A percentile compares a stretch with the other conserved stretches of the same genome.
Conservation (phyloP, 2,888 invertebrate species). For the Gari tellinella region DNA sequence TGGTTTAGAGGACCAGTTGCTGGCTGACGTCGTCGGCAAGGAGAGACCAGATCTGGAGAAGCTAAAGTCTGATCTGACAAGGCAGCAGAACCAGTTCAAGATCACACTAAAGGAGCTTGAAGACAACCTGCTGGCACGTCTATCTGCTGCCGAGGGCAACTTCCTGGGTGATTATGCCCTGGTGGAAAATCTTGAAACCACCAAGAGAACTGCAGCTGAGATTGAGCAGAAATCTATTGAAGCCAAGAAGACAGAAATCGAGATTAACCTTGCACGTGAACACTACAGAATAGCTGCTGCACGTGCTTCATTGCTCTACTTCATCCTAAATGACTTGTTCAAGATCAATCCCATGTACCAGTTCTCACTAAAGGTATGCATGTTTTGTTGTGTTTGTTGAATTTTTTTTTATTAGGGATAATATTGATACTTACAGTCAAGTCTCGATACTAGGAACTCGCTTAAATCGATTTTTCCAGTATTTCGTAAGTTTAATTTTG, state of each 20-base stretch:
- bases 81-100: constrained; percentile 98
- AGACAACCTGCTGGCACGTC: constrained; percentile 94
- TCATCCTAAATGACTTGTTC: constrained; percentile 96
- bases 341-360: constrained; percentile 99
- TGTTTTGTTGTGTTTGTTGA: too few species aligned
- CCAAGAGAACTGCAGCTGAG: constrained; percentile 97
- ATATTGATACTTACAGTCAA: too few species aligned
- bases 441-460: too few species aligned
- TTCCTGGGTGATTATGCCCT: constrained; percentile 96
- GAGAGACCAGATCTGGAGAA: constrained; percentile 98
- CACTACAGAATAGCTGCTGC: constrained; percentile 96
- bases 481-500: not conserved
- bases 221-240: constrained; percentile 95
- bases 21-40: constrained; percentile 98
- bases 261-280: constrained; percentile 97
- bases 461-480: too few species aligned
- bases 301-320: constrained; percentile 96
- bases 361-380: constrained; percentile 94
- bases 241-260: constrained; percentile 94
- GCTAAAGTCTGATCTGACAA: constrained; percentile 96
- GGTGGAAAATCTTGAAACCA: constrained; percentile 98
- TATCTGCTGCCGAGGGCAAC: constrained; percentile 96
- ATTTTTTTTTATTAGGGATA: too few species aligned
- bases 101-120: constrained; percentile 96
- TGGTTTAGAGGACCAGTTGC: constrained; percentile 96